Percentiles rank a stretch among this genome's conserved stretches.
Evolutionary conservation across 2,797 vertebrate genomes (phyloP).

Genomic region (Caiman crocodilus): DNA sequence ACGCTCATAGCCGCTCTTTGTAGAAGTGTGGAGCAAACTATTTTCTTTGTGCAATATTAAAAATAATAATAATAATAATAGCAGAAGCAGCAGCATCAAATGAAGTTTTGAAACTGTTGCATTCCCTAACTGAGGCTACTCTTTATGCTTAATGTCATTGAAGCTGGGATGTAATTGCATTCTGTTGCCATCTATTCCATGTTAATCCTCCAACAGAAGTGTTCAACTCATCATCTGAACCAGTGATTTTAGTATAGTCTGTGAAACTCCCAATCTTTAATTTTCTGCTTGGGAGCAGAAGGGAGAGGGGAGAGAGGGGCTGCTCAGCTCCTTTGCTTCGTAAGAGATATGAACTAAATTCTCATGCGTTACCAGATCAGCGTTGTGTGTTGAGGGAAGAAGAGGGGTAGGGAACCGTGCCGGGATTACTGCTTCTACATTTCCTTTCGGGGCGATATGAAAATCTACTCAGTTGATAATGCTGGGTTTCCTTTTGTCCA

Average conservation of each 20-base stretch:
- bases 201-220: conserved; percentile 55
- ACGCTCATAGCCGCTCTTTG: not conserved
- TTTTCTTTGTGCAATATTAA: too few species aligned
- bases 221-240: conserved; percentile 59
- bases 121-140: conserved; percentile 1
- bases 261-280: conserved; percentile 51
- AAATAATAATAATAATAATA: too few species aligned
- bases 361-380: not conserved
- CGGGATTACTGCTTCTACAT: not conserved
- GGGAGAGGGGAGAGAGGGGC: conserved; percentile 27
- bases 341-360: not conserved
- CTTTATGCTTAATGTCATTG: conserved; percentile 6
- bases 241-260: conserved; percentile 39
- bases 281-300: conserved; percentile 71
- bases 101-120: not conserved
- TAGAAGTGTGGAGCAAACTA: not conserved
- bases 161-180: conserved; percentile 45
- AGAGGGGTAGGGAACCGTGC: not conserved
- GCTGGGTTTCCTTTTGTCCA: not conserved
- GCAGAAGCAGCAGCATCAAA: not conserved
- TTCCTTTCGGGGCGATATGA: conserved; percentile 10
- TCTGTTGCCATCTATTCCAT: conserved; percentile 23
- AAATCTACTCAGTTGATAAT: not conserved
- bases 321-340: conserved; percentile 6
- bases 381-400: not conserved